Evolutionary conservation across 2,888 invertebrate genomes (phyloP), one percentile per base, ranked within the genome.

Genomic region (Anagyrus pseudococci): DNA sequence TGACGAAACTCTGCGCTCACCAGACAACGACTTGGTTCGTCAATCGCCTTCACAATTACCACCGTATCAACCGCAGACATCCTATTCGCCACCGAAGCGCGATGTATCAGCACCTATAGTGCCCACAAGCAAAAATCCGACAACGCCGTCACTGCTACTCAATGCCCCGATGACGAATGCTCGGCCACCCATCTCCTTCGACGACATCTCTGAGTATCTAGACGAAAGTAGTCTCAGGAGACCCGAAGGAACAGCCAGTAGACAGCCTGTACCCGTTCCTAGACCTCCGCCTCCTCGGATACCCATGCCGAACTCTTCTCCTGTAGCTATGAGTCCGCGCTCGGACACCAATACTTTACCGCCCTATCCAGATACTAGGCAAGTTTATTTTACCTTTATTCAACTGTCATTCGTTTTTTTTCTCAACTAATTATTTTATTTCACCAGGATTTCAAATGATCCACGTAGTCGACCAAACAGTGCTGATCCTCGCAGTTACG

Each of bases 211-310:
- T 1, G 77, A 77, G 44, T 67, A 78, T 13, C 59, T 81, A 66
- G 68, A 76, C 61, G 72, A 85, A 73, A 54, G 29, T 0, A 79
- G 82, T 73, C 70, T 82, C 80, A 68, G 77, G 23, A 48, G 56
- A 19, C 53, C 49, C n/a, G 47, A 41, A 1, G n/a, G 37, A 44
- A 23, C 49, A 20, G 44, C 17, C 4, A 29, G n/a, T n/a, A n/a
- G 3, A 15, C 50, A 58, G 17, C 43, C 40, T 10, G 20, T 4
- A 0, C 7, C 15, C 8, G 13, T 15, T 10, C 19, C 53, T 8
- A 49, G 52, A n/a, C 58, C 52, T 8, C 15, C 48, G 4, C 17
- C 23, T 13, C 17, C 6, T 10, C n/a, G 61, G 15, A 8, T 56
- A 29, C 26, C 40, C 4, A 20, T 53, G 37, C 53, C 59, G 0